Evolutionary conservation across 1,140 invertebrate genomes (phyloP).

Genomic region (Bilobella aurantiaca): DNA sequence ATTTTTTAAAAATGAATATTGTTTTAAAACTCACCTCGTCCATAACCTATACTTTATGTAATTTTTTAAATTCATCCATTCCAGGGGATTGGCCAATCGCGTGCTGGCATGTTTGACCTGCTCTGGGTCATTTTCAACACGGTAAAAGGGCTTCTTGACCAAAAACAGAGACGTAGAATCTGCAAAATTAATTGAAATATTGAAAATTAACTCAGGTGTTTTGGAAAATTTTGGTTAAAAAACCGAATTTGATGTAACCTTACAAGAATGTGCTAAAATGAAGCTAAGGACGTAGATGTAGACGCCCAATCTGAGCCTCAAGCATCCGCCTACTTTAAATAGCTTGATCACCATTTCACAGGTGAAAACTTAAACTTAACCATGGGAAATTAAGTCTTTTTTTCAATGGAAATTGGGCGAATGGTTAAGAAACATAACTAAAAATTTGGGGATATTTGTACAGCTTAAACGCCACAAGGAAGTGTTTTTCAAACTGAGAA

Average conservation of each 20-base stretch:
- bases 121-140: slow-evolving; percentile 5
- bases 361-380: background rate
- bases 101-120: background rate
- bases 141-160: slow-evolving; percentile 6
- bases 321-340: background rate
- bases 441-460: no score
- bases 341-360: background rate
- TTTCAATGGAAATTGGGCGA: no score
- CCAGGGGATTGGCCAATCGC: slow-evolving; percentile 15
- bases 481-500: no score
- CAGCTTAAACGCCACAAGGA: background rate
- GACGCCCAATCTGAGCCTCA: background rate
- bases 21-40: slow-evolving; percentile 7
- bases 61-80: slow-evolving; percentile 28
- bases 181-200: background rate
- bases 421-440: no score
- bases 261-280: background rate
- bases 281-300: background rate
- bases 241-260: background rate
- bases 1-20: background rate
- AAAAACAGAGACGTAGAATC: background rate
- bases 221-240: background rate
- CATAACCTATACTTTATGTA: background rate
- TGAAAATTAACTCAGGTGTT: background rate
- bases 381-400: no score